Percentiles rank a stretch among this genome's conserved stretches.
Evolutionary conservation across 2,797 vertebrate species (phyloP).

Genomic region (Merluccius polli): DNA sequence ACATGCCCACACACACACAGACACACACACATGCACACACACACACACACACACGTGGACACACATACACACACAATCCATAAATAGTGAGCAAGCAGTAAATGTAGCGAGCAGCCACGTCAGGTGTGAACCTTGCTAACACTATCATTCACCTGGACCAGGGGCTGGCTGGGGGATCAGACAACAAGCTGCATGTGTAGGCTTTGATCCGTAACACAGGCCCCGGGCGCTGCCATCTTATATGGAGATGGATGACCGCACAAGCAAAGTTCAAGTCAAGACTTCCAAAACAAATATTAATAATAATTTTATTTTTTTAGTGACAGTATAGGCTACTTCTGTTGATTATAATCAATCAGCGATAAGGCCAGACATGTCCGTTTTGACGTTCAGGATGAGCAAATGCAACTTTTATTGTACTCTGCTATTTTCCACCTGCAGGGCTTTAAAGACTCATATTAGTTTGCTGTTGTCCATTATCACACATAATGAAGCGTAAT

Average conservation of each 20-base stretch:
- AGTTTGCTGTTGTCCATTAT: slow-evolving; percentile 53
- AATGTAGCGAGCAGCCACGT: slow-evolving; percentile 1
- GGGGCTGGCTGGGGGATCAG: not conserved
- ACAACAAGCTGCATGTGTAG: not conserved
- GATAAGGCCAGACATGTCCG: not conserved
- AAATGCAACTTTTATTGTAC: not conserved
- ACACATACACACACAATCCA: not conserved
- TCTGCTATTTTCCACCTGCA: slow-evolving; percentile 16
- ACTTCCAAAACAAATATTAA: not conserved
- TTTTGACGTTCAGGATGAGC: not conserved
- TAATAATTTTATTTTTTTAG: not conserved
- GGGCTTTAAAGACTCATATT: slow-evolving; percentile 29
- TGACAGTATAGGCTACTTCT: not conserved
- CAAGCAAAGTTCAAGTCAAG: not conserved
- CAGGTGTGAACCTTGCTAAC: slow-evolving; percentile 1
- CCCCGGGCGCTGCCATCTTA: not conserved
- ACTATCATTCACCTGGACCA: not conserved
- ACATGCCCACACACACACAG: not conserved
- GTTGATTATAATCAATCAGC: not conserved
- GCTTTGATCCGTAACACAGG: not conserved
- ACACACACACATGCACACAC: not conserved
- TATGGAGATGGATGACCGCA: not conserved
- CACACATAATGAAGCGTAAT: slow-evolving; percentile 64
- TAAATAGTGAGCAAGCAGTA: slow-evolving; percentile 10
- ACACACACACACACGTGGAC: not conserved